phyloP scores from a whole-genome alignment of 2,113 vertebrate species.

The Haemorhous mexicanus region DNA sequence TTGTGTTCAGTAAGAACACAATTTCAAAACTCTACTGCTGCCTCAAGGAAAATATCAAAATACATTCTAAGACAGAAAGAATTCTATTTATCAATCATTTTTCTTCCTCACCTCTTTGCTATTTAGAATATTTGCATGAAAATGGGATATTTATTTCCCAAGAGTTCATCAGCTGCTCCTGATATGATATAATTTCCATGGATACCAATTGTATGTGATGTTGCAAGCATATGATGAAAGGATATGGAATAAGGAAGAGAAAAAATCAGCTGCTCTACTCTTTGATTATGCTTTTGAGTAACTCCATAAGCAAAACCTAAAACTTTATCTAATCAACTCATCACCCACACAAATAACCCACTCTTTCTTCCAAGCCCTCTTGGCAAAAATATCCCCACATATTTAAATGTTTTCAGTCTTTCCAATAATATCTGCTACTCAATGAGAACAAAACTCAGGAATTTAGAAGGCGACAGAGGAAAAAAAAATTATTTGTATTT shows the following conservation, averaged over 20 bases:
- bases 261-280: neutral
- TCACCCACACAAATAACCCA: neutral
- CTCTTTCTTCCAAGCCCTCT: neutral
- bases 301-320: conserved; percentile 7
- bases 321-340: neutral
- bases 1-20: neutral
- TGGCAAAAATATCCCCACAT: neutral
- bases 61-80: conserved; percentile 25
- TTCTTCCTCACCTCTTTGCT: conserved; percentile 38
- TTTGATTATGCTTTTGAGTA: conserved; percentile 5
- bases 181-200: conserved; percentile 55
- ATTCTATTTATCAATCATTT: conserved; percentile 53
- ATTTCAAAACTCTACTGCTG: conserved; percentile 19
- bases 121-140: conserved; percentile 62
- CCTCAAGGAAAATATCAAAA: conserved; percentile 35
- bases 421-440: neutral
- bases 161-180: conserved; percentile 44
- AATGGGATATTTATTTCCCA: conserved; percentile 61
- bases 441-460: neutral
- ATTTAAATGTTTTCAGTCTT: neutral
- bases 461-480: neutral
- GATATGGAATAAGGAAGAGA: neutral
- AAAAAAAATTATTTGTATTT: neutral
- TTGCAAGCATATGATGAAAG: neutral
- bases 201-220: conserved; percentile 28